Conservation (phyloP, 2,888 invertebrate species). For the Microplitis manilae region DNA sequence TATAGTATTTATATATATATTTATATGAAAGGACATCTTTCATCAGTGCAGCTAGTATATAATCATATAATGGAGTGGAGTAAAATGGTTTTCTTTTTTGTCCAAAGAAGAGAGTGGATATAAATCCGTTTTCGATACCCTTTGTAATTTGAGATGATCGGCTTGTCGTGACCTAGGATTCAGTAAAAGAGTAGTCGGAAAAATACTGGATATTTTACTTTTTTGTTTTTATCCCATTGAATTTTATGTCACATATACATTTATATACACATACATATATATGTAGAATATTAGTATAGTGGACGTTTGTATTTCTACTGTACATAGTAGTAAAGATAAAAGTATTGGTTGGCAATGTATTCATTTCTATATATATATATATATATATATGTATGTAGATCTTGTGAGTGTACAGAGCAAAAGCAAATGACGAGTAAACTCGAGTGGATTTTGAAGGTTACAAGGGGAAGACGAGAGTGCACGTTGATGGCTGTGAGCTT, state of each 20-base stretch:
- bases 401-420: conserved; percentile 26
- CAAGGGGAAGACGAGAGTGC: conserved; percentile 28
- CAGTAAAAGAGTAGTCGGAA: conserved; percentile 17
- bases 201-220: conserved; percentile 5
- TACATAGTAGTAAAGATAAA: neutral
- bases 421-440: conserved; percentile 45
- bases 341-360: neutral
- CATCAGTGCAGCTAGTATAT: neutral
- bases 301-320: neutral
- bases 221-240: conserved; percentile 12
- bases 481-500: conserved; percentile 27
- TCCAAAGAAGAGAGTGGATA: conserved; percentile 53
- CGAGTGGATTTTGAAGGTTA: conserved; percentile 43
- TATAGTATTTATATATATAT: too few relatives aligned
- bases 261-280: neutral
- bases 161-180: conserved; percentile 59
- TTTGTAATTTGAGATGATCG: conserved; percentile 72
- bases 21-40: neutral
- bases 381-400: neutral
- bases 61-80: conserved; percentile 36
- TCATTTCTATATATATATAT: neutral
- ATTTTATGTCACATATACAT: neutral
- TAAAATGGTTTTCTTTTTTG: conserved; percentile 32
- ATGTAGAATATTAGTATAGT: neutral
- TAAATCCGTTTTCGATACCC: conserved; percentile 70